A percentile compares a stretch with the other conserved stretches of the same genome.
Evolutionary conservation across 2,797 vertebrate genomes (phyloP).

Genomic region (Gallinago nigripennis): DNA sequence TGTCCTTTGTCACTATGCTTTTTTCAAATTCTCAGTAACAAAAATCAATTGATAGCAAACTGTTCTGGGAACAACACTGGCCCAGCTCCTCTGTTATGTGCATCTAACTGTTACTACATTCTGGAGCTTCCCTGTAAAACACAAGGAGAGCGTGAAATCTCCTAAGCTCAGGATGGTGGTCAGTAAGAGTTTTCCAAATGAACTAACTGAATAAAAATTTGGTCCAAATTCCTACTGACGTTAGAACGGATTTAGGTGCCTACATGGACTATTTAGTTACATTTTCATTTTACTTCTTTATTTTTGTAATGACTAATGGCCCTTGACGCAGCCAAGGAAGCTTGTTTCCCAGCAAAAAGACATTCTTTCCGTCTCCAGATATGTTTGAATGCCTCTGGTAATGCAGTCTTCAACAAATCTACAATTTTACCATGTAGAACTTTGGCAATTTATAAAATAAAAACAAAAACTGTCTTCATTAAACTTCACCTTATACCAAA

Average conservation of each 20-base stretch:
- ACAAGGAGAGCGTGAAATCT: accelerated
- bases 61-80: accelerated
- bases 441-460: neutral
- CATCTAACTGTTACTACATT: neutral
- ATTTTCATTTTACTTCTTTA: neutral
- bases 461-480: accelerated
- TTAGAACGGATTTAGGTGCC: neutral
- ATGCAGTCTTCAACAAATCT: neutral
- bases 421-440: neutral
- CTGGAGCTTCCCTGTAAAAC: neutral
- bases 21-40: neutral
- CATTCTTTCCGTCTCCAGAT: neutral
- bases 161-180: neutral
- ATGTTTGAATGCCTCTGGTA: neutral
- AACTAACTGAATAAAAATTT: neutral
- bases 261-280: neutral
- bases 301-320: neutral
- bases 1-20: neutral
- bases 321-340: neutral
- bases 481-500: neutral
- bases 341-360: neutral
- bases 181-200: neutral
- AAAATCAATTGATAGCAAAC: neutral
- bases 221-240: neutral
- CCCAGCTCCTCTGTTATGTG: neutral